Conservation (phyloP, 1,140 invertebrate genomes). For the Lanistes nyassanus region DNA sequence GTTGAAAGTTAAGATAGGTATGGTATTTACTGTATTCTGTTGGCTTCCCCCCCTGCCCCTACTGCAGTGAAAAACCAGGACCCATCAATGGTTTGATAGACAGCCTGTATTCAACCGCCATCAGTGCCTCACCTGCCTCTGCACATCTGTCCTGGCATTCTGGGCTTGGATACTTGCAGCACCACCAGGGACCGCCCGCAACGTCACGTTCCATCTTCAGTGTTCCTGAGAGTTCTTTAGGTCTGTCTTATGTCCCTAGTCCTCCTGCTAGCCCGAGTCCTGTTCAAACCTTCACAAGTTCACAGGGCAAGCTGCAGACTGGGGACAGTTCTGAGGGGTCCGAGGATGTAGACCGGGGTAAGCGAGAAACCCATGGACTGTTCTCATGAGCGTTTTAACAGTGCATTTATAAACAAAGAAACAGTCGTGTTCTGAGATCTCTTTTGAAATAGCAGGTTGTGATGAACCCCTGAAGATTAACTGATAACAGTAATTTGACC, state of each 20-base stretch:
- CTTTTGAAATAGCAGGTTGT: too few relatives aligned
- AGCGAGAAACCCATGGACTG: not conserved
- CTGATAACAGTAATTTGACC: too few relatives aligned
- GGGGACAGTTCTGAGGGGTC: constrained; percentile 19
- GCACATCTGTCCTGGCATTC: not conserved
- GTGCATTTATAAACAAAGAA: too few relatives aligned
- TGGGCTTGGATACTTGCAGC: not conserved
- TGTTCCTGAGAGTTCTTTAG: not conserved
- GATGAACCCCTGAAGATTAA: too few relatives aligned
- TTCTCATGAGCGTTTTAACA: too few relatives aligned
- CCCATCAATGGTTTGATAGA: constrained; percentile 18
- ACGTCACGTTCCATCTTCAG: constrained; percentile 6
- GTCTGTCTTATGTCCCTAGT: constrained; percentile 23
- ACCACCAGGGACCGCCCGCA: not conserved
- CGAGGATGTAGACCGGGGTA: constrained; percentile 37
- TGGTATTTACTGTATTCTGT: too few relatives aligned
- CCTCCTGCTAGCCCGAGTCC: constrained; percentile 48
- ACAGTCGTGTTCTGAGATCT: too few relatives aligned
- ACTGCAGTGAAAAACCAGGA: constrained; percentile 15
- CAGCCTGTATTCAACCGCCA: not conserved
- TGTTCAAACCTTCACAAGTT: constrained; percentile 37
- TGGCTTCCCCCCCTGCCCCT: not conserved
- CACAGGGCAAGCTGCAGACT: constrained; percentile 23
- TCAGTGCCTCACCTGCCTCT: not conserved
- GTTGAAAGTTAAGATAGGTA: too few relatives aligned